Base-by-base conservation (phyloP, 2,797 vertebrate species). In the Phoeniculus purpureus region DNA sequence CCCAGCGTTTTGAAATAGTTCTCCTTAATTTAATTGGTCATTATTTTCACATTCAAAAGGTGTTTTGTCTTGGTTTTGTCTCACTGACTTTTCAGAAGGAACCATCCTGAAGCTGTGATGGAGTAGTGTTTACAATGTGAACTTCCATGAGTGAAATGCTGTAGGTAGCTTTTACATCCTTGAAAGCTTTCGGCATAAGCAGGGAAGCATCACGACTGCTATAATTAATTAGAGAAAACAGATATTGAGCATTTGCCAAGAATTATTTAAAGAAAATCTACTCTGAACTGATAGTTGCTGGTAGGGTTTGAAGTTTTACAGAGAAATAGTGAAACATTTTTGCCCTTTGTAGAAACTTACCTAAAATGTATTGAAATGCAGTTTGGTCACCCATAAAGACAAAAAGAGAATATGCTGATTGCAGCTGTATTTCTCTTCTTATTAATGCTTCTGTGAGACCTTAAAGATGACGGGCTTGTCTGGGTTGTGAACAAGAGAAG, bases 141-240 rank as follows among this genome's bases (percentile, higher is more conserved):
- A 89, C 67, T 70, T 65, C 88, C 79, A 17, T 81, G 80, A 94
- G 26, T 94, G 90, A 96, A 97, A 96, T 95, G 85, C 85, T 95
- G 78, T 83, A 84, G 77, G 92, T 94, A 96, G 93, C 80, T 83
- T 71, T 93, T 92, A 91, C 94, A 90, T 85, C 64, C 65, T 87
- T 96, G 94, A 96, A 94, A 96, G 90, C 91, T 94, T 96, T 97
- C 95, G 95, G 64, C 84, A 64, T 80, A 91, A 79, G 79, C 90
- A 93, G 88, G 93, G 91, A 97, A 96, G 93, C 95, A 92, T 96
- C 87, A 95, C 95, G 93, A 94, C 93, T 96, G 89, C 65, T 97
- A 90, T 90, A 97, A 97, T 97, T 97, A 97, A 96, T 96, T 97
- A 96, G 95, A 64, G 45, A 96, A 97, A 97, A 96, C 89, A 95